phyloP scores from a whole-genome alignment of 2,888 invertebrate genomes.

The Drosophila leonis region DNA sequence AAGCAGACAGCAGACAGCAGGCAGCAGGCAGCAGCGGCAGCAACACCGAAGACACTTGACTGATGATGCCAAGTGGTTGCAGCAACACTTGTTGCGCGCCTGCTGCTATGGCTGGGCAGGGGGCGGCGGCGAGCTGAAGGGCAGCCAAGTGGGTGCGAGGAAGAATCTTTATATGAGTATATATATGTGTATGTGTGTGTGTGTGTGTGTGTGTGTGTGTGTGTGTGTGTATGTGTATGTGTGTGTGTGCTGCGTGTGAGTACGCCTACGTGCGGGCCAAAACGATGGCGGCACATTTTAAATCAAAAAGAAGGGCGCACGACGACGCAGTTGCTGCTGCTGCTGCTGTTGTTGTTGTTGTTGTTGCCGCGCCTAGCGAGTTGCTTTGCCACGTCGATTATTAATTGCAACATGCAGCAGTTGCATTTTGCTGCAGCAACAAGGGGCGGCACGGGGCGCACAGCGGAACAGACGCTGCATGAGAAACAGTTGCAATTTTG shows the following conservation, averaged over 20 bases:
- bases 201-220: constrained; percentile 41
- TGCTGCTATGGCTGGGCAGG: constrained; percentile 3
- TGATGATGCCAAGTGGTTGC: constrained; percentile 59
- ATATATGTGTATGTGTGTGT: not conserved
- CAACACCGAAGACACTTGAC: constrained; percentile 42
- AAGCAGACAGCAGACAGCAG: constrained; percentile 6
- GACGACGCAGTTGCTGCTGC: constrained; percentile 29
- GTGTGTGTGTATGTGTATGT: not conserved
- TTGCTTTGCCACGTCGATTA: constrained; percentile 67
- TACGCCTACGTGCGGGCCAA: constrained; percentile 71
- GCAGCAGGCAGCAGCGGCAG: constrained; percentile 7
- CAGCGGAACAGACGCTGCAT: constrained; percentile 50
- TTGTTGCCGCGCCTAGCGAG: constrained; percentile 48
- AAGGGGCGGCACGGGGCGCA: constrained; percentile 29
- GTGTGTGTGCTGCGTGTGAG: constrained; percentile 62
- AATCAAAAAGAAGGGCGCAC: constrained; percentile 79
- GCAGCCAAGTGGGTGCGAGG: constrained; percentile 8
- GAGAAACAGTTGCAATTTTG: constrained; percentile 73
- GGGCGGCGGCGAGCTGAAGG: constrained; percentile 12
- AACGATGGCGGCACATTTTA: constrained; percentile 72
- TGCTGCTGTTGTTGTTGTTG: constrained; percentile 13
- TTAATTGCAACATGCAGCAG: constrained; percentile 72
- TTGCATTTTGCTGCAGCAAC: constrained; percentile 21
- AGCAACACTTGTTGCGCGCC: constrained; percentile 23
- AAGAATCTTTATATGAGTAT: not conserved